These are phyloP conservation scores for Melanotaenia maccullochi DNA, from an alignment of 2,797 vertebrate species.

Conservation along the genomic window DNA sequence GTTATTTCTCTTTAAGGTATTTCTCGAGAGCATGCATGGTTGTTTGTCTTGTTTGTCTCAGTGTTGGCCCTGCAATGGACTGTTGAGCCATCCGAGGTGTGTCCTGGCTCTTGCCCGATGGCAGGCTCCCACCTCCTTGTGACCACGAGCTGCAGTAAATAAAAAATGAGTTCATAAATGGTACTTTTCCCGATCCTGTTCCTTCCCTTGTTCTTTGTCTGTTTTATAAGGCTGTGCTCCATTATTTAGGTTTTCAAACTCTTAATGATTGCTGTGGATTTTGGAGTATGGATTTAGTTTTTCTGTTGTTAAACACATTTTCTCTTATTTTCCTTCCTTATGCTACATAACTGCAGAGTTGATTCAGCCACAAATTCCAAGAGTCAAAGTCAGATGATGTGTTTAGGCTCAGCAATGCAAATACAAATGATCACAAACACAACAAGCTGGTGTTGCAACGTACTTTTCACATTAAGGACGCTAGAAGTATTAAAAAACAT, in stretches of 20 bases:
- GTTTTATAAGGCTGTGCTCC: neutral
- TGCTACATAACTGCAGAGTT: neutral
- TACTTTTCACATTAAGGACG: neutral
- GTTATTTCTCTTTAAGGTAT: too few relatives aligned
- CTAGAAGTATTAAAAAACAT: neutral
- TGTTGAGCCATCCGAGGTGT: too few relatives aligned
- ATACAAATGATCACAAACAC: neutral
- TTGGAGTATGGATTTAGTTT: neutral
- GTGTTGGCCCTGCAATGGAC: too few relatives aligned
- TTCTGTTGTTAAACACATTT: neutral
- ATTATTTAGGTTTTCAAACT: too few relatives aligned
- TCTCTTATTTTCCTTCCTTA: too few relatives aligned
- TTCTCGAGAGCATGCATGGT: too few relatives aligned
- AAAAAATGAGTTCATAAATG: neutral
- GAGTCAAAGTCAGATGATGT: neutral
- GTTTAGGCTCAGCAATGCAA: neutral
- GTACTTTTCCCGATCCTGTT: neutral
- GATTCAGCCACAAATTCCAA: neutral
- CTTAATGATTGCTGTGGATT: too few relatives aligned
- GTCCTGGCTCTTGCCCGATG: too few relatives aligned
- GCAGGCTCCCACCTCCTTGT: too few relatives aligned
- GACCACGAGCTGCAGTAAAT: too few relatives aligned
- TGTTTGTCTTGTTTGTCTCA: too few relatives aligned
- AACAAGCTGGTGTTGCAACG: neutral
- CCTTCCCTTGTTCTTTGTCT: neutral